Evolutionary conservation across 2,888 invertebrate genomes (phyloP).

Genomic region (Pyrrhosoma nymphula): DNA sequence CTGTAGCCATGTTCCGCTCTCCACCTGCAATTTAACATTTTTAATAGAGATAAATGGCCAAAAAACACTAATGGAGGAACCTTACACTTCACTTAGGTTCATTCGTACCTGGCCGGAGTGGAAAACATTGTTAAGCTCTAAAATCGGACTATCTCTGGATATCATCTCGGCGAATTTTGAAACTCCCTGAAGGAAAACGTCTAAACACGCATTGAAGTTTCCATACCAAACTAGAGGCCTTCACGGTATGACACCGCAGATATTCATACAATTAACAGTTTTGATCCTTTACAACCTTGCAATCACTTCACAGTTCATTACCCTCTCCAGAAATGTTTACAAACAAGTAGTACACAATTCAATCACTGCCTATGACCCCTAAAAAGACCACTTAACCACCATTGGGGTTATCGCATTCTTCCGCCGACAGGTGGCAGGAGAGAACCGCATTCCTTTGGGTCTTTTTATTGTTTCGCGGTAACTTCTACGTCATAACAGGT

Average conservation of each 20-base stretch:
- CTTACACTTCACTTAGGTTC: background rate
- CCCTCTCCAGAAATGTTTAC: conserved; percentile 19
- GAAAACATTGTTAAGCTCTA: conserved; percentile 91
- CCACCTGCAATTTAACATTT: conserved; percentile 81
- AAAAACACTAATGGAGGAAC: background rate
- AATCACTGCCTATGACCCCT: conserved; percentile 44
- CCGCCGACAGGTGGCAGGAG: conserved; percentile 65
- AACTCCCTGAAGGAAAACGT: background rate
- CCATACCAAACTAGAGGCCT: conserved; percentile 16
- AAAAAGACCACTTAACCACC: conserved; percentile 27
- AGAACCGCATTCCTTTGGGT: conserved; percentile 59
- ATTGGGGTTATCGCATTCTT: conserved; percentile 64
- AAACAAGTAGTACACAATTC: conserved; percentile 35
- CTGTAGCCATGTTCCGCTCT: conserved; percentile 88
- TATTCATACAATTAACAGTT: background rate
- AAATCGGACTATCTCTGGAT: conserved; percentile 53
- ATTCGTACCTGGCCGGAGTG: conserved; percentile 89
- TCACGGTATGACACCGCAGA: background rate
- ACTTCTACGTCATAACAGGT: conserved; percentile 66
- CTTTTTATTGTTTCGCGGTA: conserved; percentile 62
- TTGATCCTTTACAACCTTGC: background rate
- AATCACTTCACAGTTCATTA: background rate
- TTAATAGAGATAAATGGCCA: background rate
- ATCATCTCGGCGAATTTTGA: conserved; percentile 26
- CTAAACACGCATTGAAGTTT: conserved; percentile 50